phyloP scores from a whole-genome alignment of 2,113 vertebrate genomes.

The Erythrocercus mccallii region DNA sequence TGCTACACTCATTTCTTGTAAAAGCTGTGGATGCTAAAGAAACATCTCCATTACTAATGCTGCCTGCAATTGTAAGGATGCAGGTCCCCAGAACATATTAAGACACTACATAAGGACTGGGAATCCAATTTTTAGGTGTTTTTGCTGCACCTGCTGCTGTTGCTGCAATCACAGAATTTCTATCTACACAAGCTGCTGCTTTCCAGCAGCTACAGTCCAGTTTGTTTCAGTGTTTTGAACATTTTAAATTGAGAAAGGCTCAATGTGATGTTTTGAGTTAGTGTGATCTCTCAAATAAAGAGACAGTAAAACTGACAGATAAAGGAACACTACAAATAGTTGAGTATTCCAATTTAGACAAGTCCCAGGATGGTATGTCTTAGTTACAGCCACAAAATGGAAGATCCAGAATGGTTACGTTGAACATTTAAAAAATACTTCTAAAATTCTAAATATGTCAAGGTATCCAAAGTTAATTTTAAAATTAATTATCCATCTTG shows the following conservation, averaged over 20 bases:
- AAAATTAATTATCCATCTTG: constrained; percentile 25
- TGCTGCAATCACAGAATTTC: background rate
- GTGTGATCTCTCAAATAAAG: background rate
- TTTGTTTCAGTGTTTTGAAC: background rate
- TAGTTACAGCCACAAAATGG: background rate
- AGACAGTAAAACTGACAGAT: background rate
- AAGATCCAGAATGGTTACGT: background rate
- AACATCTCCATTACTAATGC: background rate
- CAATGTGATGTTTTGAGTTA: background rate
- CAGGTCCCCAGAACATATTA: background rate
- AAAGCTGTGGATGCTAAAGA: background rate
- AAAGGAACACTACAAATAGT: background rate
- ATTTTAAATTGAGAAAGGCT: background rate
- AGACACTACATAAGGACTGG: background rate
- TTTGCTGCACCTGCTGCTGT: background rate
- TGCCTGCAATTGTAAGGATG: background rate
- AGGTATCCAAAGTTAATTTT: constrained; percentile 9
- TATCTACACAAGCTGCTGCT: background rate
- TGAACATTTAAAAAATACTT: background rate
- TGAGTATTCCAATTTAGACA: background rate
- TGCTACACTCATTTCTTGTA: background rate
- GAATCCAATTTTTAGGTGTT: background rate
- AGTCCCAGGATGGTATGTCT: background rate
- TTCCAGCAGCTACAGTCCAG: background rate
- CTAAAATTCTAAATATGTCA: constrained; percentile 5